Conservation (phyloP, 1,140 invertebrate genomes). For the Pygmarrhopalites habei region DNA sequence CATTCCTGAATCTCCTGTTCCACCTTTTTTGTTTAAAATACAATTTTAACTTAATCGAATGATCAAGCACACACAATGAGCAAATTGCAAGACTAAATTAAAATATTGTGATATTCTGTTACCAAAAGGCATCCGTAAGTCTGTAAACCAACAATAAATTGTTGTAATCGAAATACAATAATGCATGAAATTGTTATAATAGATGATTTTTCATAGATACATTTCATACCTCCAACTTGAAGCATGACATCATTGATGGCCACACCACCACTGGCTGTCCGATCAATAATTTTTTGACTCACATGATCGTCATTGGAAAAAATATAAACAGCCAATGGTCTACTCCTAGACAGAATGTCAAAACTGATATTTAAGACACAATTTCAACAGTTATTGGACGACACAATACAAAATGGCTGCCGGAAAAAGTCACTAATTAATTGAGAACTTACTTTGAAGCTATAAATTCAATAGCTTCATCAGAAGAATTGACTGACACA, state of each 20-base stretch:
- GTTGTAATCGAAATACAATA: neutral
- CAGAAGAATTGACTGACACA: conserved; percentile 55
- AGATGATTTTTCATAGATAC: neutral
- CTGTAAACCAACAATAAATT: too few relatives aligned
- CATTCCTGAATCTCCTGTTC: conserved; percentile 71
- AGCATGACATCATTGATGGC: conserved; percentile 25
- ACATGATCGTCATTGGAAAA: conserved; percentile 69
- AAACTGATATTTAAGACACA: too few relatives aligned
- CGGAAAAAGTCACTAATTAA: too few relatives aligned
- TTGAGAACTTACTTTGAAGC: conserved; percentile 42
- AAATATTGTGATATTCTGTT: too few relatives aligned
- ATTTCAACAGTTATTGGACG: too few relatives aligned
- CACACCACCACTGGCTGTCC: conserved; percentile 60
- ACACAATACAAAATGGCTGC: too few relatives aligned
- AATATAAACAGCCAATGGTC: conserved; percentile 78
- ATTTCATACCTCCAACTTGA: conserved; percentile 26
- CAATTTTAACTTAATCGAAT: neutral
- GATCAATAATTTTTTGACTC: conserved; percentile 58
- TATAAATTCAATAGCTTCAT: conserved; percentile 82
- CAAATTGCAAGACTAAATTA: neutral
- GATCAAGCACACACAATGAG: too few relatives aligned
- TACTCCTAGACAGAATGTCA: conserved; percentile 39
- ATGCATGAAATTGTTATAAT: neutral
- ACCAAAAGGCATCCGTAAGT: conserved; percentile 5
- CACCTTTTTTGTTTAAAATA: too few relatives aligned